Evolutionary conservation across 1,140 invertebrate species (phyloP), one percentile per base, ranked within the genome.

Genomic region (Laupala kohalensis): DNA sequence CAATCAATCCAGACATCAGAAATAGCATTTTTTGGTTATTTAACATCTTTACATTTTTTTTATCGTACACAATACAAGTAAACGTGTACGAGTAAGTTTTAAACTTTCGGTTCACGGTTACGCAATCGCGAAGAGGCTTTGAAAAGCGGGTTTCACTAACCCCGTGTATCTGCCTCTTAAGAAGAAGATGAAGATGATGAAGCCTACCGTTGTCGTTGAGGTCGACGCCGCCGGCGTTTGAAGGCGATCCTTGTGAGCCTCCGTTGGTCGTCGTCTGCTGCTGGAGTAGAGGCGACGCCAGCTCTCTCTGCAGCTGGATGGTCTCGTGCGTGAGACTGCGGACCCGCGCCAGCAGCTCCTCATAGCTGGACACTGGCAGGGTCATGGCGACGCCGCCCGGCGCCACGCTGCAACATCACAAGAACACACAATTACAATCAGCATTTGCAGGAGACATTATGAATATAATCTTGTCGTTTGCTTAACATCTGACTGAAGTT

Each of bases 251-350:
- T 0, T 9, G 0, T 9, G 1, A 19, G 1, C 1, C 1, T 9
- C 19, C 9, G 37, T 2, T 63, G 29, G 2, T 3, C 78, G 76
- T 0, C 78, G 73, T 65, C 77, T 73, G 12, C 69, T 75, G 37
- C 37, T 53, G 37, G 9, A 53, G 37, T n/a, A 81, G 71, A 67
- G 81, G 81, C 15, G 79, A 79, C 25, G 78, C 78, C 30, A 83
- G 74, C 74, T 83, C 80, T 64, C 79, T 73, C 25, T 81, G 79
- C 28, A 83, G 73, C 15, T 79, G 78, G 65, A 81, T 81, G 28
- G 81, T 84, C 75, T 85, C 83, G 75, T 83, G 79, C 12, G 82
- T 85, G 69, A 85, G 78, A 68, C 80, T 81, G 29, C 83, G 81
- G 29, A 85, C 83, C 67, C 82, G 80, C 71, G 79, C 79, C 74